Evolutionary conservation across 2,797 vertebrate species (phyloP).

Genomic region (Onychomys leucogaster): DNA sequence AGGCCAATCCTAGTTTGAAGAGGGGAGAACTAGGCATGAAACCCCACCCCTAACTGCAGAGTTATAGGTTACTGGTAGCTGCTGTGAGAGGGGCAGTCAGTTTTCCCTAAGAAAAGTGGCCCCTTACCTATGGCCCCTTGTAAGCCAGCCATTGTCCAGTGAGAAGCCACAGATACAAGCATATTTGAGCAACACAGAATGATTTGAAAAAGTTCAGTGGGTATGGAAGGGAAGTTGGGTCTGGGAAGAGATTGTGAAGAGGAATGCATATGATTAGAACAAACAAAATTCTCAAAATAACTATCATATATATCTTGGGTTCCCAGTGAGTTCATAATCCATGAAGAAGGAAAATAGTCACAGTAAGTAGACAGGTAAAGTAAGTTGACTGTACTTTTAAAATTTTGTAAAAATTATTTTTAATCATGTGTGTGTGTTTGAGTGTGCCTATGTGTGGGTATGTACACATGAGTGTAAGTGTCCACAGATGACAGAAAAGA

Average conservation of each 20-base stretch:
- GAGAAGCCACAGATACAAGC: not conserved
- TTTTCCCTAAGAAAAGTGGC: not conserved
- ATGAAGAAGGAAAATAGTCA: not conserved
- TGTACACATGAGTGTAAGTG: not conserved
- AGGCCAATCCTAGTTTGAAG: not conserved
- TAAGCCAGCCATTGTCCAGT: not conserved
- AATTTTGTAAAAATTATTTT: not conserved
- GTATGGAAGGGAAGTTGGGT: too few relatives aligned
- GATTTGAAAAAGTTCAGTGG: not conserved
- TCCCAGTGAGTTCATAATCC: not conserved
- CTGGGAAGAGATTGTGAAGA: not conserved
- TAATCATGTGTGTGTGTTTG: not conserved
- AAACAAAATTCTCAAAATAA: not conserved
- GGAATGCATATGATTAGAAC: not conserved
- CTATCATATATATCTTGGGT: not conserved
- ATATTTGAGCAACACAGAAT: not conserved
- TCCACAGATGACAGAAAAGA: not conserved
- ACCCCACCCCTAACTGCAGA: not conserved
- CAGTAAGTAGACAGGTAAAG: not conserved
- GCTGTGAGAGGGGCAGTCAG: not conserved
- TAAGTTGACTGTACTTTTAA: not conserved
- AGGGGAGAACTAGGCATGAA: not conserved
- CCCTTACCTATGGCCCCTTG: not conserved
- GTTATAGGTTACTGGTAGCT: not conserved
- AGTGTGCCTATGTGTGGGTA: not conserved